phyloP scores from a whole-genome alignment of 37 sponge, comb jelly and placozoan genomes.

The Aphrocallistes beatrix region DNA sequence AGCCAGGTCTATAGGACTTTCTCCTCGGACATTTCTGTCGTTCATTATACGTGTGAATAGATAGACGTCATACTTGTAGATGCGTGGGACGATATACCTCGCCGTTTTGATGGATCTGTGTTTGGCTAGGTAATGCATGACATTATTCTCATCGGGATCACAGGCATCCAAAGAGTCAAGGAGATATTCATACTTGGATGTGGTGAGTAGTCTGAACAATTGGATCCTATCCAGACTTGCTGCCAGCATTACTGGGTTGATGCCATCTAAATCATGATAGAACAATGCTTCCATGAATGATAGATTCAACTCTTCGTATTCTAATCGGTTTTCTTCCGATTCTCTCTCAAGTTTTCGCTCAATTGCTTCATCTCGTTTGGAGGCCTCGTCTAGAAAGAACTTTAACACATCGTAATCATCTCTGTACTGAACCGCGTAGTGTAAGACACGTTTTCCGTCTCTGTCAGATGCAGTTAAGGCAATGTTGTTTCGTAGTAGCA shows the following conservation, averaged over 20 bases:
- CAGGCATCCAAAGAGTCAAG: background rate
- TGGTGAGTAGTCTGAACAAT: background rate
- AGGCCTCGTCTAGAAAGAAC: background rate
- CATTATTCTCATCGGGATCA: constrained; percentile 2
- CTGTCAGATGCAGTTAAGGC: background rate
- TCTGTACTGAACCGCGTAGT: background rate
- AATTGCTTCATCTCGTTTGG: background rate
- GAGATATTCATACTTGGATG: background rate
- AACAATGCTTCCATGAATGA: background rate
- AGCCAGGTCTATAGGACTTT: background rate
- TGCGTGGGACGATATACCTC: background rate
- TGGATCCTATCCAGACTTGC: background rate
- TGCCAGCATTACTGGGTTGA: background rate
- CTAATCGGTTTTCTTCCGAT: too few species aligned
- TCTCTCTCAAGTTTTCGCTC: too few species aligned
- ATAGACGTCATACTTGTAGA: background rate
- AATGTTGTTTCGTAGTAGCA: background rate
- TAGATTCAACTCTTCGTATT: too few species aligned
- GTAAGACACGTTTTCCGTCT: background rate
- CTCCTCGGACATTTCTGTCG: background rate
- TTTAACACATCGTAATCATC: background rate
- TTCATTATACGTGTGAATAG: background rate
- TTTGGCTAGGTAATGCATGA: background rate
- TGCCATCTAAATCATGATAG: background rate
- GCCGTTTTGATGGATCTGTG: background rate